These are phyloP conservation scores for Psilanteris sp. DNA, from an alignment of 1,140 invertebrate genomes.

Conservation along the genomic window DNA sequence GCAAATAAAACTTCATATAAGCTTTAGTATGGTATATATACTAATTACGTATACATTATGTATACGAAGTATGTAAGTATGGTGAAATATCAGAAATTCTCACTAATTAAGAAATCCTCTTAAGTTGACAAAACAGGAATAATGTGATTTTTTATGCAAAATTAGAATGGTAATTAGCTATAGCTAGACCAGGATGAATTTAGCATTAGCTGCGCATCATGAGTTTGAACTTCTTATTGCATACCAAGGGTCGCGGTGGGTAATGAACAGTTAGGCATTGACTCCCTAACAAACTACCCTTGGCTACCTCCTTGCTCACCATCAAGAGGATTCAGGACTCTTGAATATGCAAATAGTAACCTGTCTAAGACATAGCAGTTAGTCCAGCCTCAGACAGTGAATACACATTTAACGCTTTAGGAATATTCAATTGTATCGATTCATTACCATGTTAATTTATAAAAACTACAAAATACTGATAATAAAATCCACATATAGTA, in stretches of 20 bases:
- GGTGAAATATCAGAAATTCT: not conserved
- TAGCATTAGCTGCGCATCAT: constrained; percentile 58
- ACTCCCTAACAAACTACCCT: constrained; percentile 70
- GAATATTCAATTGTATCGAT: constrained; percentile 63
- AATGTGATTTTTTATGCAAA: constrained; percentile 36
- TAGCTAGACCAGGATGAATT: constrained; percentile 47
- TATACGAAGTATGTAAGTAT: constrained; percentile 1
- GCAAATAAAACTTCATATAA: too few species aligned
- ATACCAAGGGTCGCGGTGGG: constrained; percentile 59
- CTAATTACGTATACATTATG: too few species aligned
- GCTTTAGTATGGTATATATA: too few species aligned
- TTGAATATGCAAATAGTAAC: constrained; percentile 73
- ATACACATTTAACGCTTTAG: constrained; percentile 58
- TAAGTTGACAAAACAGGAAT: constrained; percentile 33
- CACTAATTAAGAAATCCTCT: constrained; percentile 32
- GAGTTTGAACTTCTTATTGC: constrained; percentile 64
- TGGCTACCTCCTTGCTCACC: constrained; percentile 54
- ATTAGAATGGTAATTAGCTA: constrained; percentile 49
- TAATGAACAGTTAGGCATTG: constrained; percentile 72
- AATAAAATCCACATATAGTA: too few species aligned
- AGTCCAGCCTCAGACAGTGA: constrained; percentile 61
- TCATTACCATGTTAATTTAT: constrained; percentile 57
- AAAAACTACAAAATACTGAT: constrained; percentile 41
- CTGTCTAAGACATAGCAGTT: constrained; percentile 69
- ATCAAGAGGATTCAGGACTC: constrained; percentile 68